These are phyloP conservation scores for Pomatostomus ruficeps DNA, from an alignment of 2,113 vertebrate genomes.

Conservation along the genomic window DNA sequence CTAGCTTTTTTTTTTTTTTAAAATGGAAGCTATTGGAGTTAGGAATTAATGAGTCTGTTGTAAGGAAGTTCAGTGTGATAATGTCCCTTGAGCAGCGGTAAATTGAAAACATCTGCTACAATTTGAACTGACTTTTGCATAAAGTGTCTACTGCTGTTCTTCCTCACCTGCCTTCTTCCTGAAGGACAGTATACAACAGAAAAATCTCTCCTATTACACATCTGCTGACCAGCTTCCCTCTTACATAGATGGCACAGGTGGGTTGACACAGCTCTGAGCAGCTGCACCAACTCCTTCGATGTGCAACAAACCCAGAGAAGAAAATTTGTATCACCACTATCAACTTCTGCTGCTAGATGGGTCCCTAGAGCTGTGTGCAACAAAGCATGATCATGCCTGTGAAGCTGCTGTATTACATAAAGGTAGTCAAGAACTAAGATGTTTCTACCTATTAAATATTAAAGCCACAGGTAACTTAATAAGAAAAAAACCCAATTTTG, in stretches of 20 bases:
- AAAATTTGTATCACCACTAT: background rate
- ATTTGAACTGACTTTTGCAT: background rate
- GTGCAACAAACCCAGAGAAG: background rate
- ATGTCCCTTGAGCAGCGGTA: background rate
- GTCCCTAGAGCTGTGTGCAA: background rate
- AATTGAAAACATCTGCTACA: background rate
- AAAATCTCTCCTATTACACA: background rate
- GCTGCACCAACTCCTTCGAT: background rate
- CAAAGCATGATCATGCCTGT: background rate
- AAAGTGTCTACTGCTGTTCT: background rate
- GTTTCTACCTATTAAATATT: background rate
- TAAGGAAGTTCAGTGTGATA: background rate
- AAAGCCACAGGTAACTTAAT: background rate
- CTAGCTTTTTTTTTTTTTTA: background rate
- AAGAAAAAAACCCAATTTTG: background rate
- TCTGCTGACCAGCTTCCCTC: background rate
- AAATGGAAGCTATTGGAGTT: background rate
- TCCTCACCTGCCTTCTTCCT: background rate
- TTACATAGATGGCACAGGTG: background rate
- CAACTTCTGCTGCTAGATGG: background rate
- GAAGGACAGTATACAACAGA: background rate
- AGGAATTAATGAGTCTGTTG: background rate
- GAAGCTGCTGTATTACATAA: background rate
- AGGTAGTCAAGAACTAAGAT: background rate
- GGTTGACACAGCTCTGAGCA: background rate